phyloP scores from a whole-genome alignment of 2,888 invertebrate species.

The Adela reaumurella region DNA sequence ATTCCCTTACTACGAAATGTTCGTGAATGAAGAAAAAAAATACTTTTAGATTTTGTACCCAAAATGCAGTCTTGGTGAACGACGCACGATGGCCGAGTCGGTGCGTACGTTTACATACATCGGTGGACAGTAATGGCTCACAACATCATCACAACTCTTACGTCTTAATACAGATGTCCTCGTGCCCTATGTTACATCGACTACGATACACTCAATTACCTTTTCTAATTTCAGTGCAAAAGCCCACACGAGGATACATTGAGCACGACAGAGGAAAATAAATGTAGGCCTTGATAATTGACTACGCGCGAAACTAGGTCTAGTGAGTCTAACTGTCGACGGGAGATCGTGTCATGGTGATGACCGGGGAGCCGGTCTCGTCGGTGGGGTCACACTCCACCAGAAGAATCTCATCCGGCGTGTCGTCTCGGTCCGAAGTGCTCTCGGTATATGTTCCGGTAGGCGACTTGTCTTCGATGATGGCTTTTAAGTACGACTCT shows the following conservation, averaged over 20 bases:
- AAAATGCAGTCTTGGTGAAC: neutral
- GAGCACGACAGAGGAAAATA: neutral
- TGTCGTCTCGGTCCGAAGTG: conserved; percentile 45
- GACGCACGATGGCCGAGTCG: neutral
- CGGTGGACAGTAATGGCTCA: neutral
- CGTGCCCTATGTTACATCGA: no score
- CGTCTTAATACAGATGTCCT: no score
- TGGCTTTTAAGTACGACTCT: conserved; percentile 44
- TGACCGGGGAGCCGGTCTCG: conserved; percentile 43
- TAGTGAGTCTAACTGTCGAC: conserved; percentile 21
- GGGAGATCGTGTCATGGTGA: conserved; percentile 46
- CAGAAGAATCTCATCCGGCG: conserved; percentile 45
- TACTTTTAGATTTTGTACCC: neutral
- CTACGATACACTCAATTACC: no score
- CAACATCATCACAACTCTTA: neutral
- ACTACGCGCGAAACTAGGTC: neutral
- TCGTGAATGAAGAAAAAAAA: no score
- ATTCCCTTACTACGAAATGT: no score
- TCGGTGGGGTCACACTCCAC: conserved; percentile 50
- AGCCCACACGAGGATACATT: neutral
- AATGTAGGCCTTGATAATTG: conserved; percentile 24
- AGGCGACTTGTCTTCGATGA: conserved; percentile 47
- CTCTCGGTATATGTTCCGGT: conserved; percentile 46
- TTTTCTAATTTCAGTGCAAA: no score
- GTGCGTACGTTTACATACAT: neutral